Evolutionary conservation across 2,888 invertebrate species (phyloP).

Genomic region (Agrotis segetum): DNA sequence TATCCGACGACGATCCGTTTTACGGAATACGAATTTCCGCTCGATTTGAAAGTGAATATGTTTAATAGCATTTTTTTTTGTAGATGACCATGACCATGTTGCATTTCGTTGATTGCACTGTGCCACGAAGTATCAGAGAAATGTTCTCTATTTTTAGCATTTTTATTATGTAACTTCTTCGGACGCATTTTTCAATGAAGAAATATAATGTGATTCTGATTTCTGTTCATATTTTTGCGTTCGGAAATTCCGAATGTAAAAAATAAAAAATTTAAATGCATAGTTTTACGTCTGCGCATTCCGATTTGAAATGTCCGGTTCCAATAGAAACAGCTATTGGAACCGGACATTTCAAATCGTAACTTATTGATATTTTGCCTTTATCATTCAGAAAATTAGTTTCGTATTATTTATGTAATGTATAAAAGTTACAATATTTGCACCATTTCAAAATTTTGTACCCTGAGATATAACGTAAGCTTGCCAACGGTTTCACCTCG

Average conservation of each 20-base stretch:
- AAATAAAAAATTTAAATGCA: no score
- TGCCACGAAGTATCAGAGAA: slow-evolving; percentile 27
- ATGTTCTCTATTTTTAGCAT: slow-evolving; percentile 5
- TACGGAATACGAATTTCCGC: slow-evolving; percentile 56
- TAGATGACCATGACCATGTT: slow-evolving; percentile 23
- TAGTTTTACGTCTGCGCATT: background rate
- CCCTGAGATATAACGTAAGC: slow-evolving; percentile 15
- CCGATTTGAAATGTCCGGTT: slow-evolving; percentile 4
- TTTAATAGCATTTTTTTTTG: slow-evolving; percentile 59
- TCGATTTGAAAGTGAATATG: slow-evolving; percentile 72
- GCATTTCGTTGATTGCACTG: slow-evolving; percentile 26
- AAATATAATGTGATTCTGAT: background rate
- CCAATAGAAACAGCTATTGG: no score
- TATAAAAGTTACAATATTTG: slow-evolving; percentile 32
- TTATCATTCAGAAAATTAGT: slow-evolving; percentile 19
- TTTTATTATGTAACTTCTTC: slow-evolving; percentile 14
- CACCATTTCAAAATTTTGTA: slow-evolving; percentile 22
- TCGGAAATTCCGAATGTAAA: no score
- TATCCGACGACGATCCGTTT: slow-evolving; percentile 69
- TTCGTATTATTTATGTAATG: background rate
- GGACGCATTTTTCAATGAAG: background rate
- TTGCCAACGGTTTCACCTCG: slow-evolving; percentile 40
- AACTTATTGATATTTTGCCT: slow-evolving; percentile 11
- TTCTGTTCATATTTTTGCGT: no score
- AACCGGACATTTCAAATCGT: no score